Evolutionary conservation across 2,797 vertebrate genomes (phyloP).

Genomic region (Falco novaeseelandiae): DNA sequence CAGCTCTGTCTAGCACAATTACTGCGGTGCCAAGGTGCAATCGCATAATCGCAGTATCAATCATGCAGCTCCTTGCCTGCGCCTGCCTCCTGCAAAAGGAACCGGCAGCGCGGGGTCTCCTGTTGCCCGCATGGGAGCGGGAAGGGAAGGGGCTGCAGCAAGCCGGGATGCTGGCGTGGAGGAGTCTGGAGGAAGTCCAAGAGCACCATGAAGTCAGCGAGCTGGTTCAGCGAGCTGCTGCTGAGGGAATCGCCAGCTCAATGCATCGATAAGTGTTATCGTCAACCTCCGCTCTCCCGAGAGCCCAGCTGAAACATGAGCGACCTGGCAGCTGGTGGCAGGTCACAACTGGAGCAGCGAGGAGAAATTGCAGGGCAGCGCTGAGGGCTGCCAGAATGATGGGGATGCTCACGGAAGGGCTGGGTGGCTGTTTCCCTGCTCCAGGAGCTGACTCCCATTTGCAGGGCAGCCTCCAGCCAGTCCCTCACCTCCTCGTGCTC

Average conservation of each 20-base stretch:
- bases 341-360: accelerated
- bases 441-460: not conserved
- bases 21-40: constrained; percentile 36
- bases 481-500: not conserved
- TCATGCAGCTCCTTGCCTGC: not conserved
- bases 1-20: constrained; percentile 78
- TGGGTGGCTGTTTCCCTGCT: not conserved
- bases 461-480: not conserved
- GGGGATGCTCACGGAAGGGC: accelerated
- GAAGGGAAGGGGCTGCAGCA: not conserved
- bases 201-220: not conserved
- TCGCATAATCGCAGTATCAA: not conserved
- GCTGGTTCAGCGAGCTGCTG: not conserved
- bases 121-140: accelerated
- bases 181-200: not conserved
- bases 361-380: accelerated
- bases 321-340: not conserved
- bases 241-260: accelerated
- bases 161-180: accelerated
- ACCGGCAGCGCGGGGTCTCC: accelerated
- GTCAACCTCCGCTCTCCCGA: not conserved
- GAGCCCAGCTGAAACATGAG: not conserved
- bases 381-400: accelerated
- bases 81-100: not conserved
- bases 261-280: accelerated